Base-by-base conservation (phyloP, 1,140 invertebrate genomes). In the Belonocnema kinseyi region DNA sequence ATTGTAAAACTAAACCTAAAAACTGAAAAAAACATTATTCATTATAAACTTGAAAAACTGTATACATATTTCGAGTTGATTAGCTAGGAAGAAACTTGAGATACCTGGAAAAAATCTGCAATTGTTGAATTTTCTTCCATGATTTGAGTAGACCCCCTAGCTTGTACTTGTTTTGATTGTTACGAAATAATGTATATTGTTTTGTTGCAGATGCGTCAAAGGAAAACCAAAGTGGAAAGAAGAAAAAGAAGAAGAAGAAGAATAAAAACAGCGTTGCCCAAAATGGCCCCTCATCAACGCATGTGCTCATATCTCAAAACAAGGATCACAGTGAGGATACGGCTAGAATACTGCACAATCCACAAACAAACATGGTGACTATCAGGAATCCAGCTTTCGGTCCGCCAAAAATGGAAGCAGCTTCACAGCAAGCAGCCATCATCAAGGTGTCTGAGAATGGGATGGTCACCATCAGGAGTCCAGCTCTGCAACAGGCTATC, bases 401-500 rank as follows among this genome's bases (percentile, higher is more conserved):
- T 92, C 92, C 94, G 92, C 84, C 89, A 71, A 91, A 91, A 77
- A 86, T 90, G 21, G 86, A 89, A 40, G 77, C 85, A 11, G 78
- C 82, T 12, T 83, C 92, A 0, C 91, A 92, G 21, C 93, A 93
- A 73, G 94, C 94, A 2, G 93, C 94, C 0, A 95, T 95, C 77
- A 94, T 95, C 83, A 94, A 94, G 82, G 93, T 94, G 61, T 89
- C 88, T 0, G 94, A 94, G 79, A 94, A 95, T 82, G 94, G 94
- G 13, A 96, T 96, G 95, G 96, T 96, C 53, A 96, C 96, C 0
- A 97, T 96, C 51, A 91, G 96, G 16, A 96, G 95, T 90, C 95
- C 95, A 2, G 91, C 90, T 1, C 75, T 92, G n/a, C 92, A 92
- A 33, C 92, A 92, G 72, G 91, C 91, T 2, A 90, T 92, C 19